Base-by-base conservation (phyloP, 2,888 invertebrate genomes). In the Trichopria drosophilae region DNA sequence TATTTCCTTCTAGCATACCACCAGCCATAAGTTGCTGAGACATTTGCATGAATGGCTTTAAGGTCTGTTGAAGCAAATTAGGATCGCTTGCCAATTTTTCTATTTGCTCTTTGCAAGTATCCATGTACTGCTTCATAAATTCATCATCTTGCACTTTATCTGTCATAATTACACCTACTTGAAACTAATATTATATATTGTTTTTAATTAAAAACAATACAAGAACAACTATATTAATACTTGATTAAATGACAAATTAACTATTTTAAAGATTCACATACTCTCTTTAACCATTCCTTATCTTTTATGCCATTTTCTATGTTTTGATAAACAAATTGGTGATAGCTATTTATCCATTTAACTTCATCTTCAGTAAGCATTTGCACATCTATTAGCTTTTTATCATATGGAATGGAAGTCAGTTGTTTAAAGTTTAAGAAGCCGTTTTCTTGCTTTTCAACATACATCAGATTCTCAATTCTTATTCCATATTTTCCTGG, bases 101-200 rank as follows among this genome's bases (percentile, higher is more conserved):
- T 44, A 44, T 44, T 44, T 44, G 44, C 44, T 44, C 44, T 44
- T 44, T 44, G 44, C 44, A 44, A 44, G 44, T 44, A 44, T 36
- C 44, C 44, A 35, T 36, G 29, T 44, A 44, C 44, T 36, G 44
- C 35, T 44, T 44, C 44, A 44, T 44, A 44, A 44, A 44, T 44
- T 44, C 44, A 44, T 44, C 44, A 36, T 36, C 44, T 44, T 44
- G 44, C 44, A 18, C 44, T 44, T 44, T 44, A 36, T 44, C 44
- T 44, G 36, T 44, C 44, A 44, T 44, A 44, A 44, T 44, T 44
- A 44, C 36, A 44, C 44, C 44, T 44, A 44, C 44, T 36, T 44
- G 36, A 44, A 44, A 44, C 35, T 44, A 44, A n/a, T 28, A 35
- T 44, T 44, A 36, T 44, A 35, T 44, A 44, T 36, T n/a, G 16